Evolutionary conservation across 2,797 vertebrate genomes (phyloP).

Genomic region (Aythya fuligula): DNA sequence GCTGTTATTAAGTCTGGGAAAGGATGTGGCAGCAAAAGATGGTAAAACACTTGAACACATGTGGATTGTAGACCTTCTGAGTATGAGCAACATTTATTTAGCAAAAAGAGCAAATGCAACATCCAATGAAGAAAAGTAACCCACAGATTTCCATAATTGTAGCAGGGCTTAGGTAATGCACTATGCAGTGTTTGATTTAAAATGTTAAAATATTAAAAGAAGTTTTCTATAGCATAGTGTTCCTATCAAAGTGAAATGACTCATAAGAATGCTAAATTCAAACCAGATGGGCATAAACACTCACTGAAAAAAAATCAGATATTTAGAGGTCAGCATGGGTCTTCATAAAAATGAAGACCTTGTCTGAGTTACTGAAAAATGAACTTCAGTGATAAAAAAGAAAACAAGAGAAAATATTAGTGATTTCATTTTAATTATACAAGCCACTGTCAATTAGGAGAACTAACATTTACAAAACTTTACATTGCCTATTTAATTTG

Average conservation of each 20-base stretch:
- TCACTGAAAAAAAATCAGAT: constrained; percentile 78
- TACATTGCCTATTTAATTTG: constrained; percentile 75
- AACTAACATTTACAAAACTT: constrained; percentile 77
- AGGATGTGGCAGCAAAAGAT: constrained; percentile 60
- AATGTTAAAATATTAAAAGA: constrained; percentile 83
- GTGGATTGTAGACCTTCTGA: constrained; percentile 56
- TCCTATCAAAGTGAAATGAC: constrained; percentile 86
- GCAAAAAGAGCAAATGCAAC: constrained; percentile 51
- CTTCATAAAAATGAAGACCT: constrained; percentile 82
- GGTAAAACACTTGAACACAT: constrained; percentile 68
- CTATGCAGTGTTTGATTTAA: constrained; percentile 76
- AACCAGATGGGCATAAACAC: constrained; percentile 86
- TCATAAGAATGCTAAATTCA: constrained; percentile 86
- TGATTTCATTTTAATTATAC: constrained; percentile 77
- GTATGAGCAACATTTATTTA: constrained; percentile 50
- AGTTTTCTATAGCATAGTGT: constrained; percentile 79
- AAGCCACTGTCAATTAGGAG: constrained; percentile 75
- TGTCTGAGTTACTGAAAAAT: constrained; percentile 76
- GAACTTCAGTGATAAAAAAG: constrained; percentile 70
- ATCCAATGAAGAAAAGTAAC: constrained; percentile 37
- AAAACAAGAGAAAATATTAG: constrained; percentile 73
- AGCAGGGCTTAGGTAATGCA: constrained; percentile 73
- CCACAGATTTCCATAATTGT: constrained; percentile 40
- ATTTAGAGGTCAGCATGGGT: constrained; percentile 81
- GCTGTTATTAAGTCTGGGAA: constrained; percentile 64